Evolutionary conservation across 2,888 invertebrate species (phyloP).

Genomic region (Horisme vitalbata): DNA sequence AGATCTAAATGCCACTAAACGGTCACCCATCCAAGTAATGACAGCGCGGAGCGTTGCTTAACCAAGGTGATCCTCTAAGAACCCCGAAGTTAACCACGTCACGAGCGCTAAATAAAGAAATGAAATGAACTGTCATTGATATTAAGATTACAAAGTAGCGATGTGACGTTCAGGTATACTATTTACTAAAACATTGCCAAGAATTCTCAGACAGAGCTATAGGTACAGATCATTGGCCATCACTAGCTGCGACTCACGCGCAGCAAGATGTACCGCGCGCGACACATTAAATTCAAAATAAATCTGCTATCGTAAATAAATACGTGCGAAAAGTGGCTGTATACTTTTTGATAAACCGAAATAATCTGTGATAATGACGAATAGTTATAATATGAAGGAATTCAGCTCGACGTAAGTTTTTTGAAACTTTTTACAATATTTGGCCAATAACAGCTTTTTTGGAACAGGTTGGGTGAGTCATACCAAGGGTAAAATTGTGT

Average conservation of each 20-base stretch:
- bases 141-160: too few species aligned
- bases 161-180: not conserved
- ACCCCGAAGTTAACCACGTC: too few species aligned
- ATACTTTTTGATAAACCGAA: slow-evolving; percentile 14
- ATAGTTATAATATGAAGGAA: slow-evolving; percentile 75
- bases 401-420: slow-evolving; percentile 75
- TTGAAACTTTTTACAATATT: not conserved
- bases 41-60: too few species aligned
- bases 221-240: slow-evolving; percentile 28
- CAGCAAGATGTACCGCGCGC: slow-evolving; percentile 56
- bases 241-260: slow-evolving; percentile 50
- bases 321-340: slow-evolving; percentile 24
- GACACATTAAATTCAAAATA: slow-evolving; percentile 44
- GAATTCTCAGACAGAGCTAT: slow-evolving; percentile 5
- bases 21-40: too few species aligned
- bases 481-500: too few species aligned
- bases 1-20: too few species aligned
- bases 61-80: too few species aligned
- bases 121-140: too few species aligned
- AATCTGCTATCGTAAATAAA: slow-evolving; percentile 30
- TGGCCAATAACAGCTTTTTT: too few species aligned
- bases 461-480: too few species aligned
- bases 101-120: too few species aligned
- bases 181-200: slow-evolving; percentile 19
- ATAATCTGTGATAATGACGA: slow-evolving; percentile 58